Conservation (phyloP, 2,797 vertebrate species). For the Typhlichthys eigenmanni region DNA sequence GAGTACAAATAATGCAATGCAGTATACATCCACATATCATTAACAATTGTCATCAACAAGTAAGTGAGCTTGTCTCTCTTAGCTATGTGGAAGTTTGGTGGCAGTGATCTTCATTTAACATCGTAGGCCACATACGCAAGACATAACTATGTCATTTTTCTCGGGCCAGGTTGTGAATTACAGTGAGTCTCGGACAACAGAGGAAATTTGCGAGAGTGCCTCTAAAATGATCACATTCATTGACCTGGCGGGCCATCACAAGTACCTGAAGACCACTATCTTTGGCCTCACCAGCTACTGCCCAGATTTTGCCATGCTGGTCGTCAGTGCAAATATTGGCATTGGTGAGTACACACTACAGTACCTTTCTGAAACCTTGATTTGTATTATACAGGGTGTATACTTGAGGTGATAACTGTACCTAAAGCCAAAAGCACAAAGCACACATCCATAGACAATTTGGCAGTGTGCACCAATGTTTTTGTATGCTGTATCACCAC, state of each 20-base stretch:
- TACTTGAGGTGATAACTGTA: too few relatives aligned
- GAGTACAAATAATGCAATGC: too few relatives aligned
- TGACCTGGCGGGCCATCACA: slow-evolving; percentile 89
- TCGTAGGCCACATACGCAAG: not conserved
- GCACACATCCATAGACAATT: too few relatives aligned
- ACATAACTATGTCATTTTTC: not conserved
- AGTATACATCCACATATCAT: not conserved
- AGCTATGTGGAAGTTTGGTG: too few relatives aligned
- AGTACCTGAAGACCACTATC: slow-evolving; percentile 90
- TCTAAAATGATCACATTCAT: slow-evolving; percentile 95
- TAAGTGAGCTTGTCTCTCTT: too few relatives aligned
- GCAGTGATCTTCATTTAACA: not conserved
- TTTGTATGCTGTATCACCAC: too few relatives aligned
- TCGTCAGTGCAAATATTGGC: slow-evolving; percentile 89
- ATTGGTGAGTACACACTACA: slow-evolving; percentile 77
- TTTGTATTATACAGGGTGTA: too few relatives aligned
- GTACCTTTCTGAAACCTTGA: too few relatives aligned
- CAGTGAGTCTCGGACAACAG: slow-evolving; percentile 88
- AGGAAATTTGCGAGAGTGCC: slow-evolving; percentile 89
- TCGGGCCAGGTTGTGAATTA: slow-evolving; percentile 86
- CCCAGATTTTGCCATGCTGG: slow-evolving; percentile 89
- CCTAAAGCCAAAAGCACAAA: too few relatives aligned
- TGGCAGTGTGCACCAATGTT: too few relatives aligned
- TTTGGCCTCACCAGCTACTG: slow-evolving; percentile 91
- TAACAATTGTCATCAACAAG: not conserved